These are phyloP conservation scores for Ataeniobius toweri DNA, from an alignment of 2,797 vertebrate genomes.

Conservation along the genomic window DNA sequence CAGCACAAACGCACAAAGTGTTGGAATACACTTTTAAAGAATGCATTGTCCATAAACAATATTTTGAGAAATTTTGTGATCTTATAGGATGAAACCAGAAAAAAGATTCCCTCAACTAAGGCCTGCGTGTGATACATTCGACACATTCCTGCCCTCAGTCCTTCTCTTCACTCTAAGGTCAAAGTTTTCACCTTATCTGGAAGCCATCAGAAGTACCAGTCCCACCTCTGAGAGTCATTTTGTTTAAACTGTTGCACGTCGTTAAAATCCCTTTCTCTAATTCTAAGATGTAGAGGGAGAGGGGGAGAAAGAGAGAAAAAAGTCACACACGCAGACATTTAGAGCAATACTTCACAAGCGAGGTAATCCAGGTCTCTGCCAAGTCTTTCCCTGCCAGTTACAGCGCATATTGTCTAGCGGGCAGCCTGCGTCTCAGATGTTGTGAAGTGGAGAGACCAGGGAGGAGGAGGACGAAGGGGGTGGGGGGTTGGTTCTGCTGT, in stretches of 20 bases:
- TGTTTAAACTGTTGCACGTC: conserved; percentile 67
- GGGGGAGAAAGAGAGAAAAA: not conserved
- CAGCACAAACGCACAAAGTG: conserved; percentile 20
- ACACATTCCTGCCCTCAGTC: conserved; percentile 52
- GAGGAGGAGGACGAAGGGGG: conserved; percentile 19
- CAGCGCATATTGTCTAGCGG: conserved; percentile 64
- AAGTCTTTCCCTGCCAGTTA: conserved; percentile 69
- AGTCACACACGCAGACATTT: conserved; percentile 46
- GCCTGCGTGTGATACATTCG: conserved; percentile 35
- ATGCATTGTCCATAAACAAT: conserved; percentile 36
- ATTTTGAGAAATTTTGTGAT: conserved; percentile 33
- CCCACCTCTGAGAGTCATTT: conserved; percentile 76
- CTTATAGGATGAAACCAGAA: conserved; percentile 29
- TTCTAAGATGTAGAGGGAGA: conserved; percentile 27
- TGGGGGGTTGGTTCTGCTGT: conserved; percentile 57
- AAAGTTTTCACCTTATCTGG: conserved; percentile 81
- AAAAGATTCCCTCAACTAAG: conserved; percentile 37
- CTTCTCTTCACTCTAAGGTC: conserved; percentile 67
- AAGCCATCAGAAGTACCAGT: conserved; percentile 77
- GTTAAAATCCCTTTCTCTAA: conserved; percentile 59
- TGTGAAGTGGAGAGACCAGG: conserved; percentile 43
- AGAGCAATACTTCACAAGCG: conserved; percentile 66
- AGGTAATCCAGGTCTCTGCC: conserved; percentile 68
- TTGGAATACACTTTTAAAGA: conserved; percentile 18
- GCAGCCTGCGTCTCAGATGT: conserved; percentile 62